Evolutionary conservation across 37 sponge, comb jelly and placozoan genomes (phyloP).

Genomic region (Ephydatia muelleri): DNA sequence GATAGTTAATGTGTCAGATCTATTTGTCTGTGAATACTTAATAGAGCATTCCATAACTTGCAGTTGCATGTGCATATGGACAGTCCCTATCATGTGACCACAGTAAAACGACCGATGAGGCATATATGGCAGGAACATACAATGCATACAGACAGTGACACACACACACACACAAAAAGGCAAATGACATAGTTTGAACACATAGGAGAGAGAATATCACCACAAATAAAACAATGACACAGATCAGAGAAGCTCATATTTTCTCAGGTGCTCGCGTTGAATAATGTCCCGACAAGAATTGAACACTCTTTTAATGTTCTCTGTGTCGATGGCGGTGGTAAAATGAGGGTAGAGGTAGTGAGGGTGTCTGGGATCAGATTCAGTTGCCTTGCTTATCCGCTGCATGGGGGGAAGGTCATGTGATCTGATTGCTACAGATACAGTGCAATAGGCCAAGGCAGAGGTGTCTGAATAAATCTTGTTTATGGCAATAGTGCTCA

Average conservation of each 20-base stretch:
- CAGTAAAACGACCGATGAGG: neutral
- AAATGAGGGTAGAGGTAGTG: constrained; percentile 93
- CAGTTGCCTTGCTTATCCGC: constrained; percentile 57
- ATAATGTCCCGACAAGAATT: constrained; percentile 95
- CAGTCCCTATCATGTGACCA: neutral
- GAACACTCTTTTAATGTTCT: constrained; percentile 94
- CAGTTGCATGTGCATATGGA: neutral
- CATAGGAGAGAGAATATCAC: neutral
- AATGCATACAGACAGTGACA: neutral
- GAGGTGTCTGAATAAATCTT: neutral
- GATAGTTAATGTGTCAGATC: neutral
- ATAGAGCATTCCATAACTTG: too few relatives aligned
- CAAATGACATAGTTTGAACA: neutral
- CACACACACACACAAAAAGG: too few relatives aligned
- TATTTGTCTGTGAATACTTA: too few relatives aligned
- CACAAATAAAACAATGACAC: too few relatives aligned
- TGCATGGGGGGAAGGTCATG: constrained; percentile 17
- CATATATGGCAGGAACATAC: neutral
- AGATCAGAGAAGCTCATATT: constrained; percentile 85
- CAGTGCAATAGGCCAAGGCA: neutral
- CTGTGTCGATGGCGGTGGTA: constrained; percentile 97
- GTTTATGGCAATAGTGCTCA: too few relatives aligned
- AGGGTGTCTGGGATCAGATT: constrained; percentile 36
- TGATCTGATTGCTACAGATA: neutral
- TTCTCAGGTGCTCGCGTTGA: constrained; percentile 89